Base-by-base conservation (phyloP, 2,888 invertebrate species). In the Barypeithes pellucidus region DNA sequence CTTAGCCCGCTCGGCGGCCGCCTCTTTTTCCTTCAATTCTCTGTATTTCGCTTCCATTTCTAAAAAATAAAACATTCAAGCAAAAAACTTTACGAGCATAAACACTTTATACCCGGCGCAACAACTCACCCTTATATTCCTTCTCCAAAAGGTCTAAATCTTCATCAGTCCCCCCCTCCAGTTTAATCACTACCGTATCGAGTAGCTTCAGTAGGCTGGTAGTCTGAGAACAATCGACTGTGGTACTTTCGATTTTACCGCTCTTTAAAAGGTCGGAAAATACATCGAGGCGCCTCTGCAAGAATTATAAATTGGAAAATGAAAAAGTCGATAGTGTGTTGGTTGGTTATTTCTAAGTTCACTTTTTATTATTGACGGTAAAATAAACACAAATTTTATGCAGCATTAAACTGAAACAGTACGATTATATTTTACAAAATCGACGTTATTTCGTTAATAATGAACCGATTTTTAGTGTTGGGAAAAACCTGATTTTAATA, bases 151-250 rank as follows among this genome's bases (percentile, higher is more conserved):
- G 89, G 79, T 93, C 93, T 16, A 98, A 87, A 86, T 98, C 98
- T 80, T 95, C 94, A 54, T 95, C 95, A 0, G 92, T 92, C 0
- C 95, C 96, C 18, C 98, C 99, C 87, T 99, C 99, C 50, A 99
- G 88, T 85, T 96, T 95, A 76, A 99, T 97, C 5, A 99, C 99
- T 47, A 97, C 98, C 67, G 98, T 95, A 85, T 99, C 99, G 72
- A 99, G 89, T 9, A 99, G 88, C 78, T 94, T 93, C 60, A 98
- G 90, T 63, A 99, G 87, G 70, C 92, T 91, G 66, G 94, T 94
- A 0, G 92, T 90, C 85, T 95, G 94, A 67, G 94, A 94, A 43
- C 94, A 92, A 84, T 99, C 99, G 0, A 98, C 91, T 1, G 93
- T 89, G 0, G 95, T 92, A 78, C 89, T 91, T 73, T 94, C 93